Evolutionary conservation across 2,113 vertebrate genomes (phyloP).

Genomic region (Anguilla rostrata): DNA sequence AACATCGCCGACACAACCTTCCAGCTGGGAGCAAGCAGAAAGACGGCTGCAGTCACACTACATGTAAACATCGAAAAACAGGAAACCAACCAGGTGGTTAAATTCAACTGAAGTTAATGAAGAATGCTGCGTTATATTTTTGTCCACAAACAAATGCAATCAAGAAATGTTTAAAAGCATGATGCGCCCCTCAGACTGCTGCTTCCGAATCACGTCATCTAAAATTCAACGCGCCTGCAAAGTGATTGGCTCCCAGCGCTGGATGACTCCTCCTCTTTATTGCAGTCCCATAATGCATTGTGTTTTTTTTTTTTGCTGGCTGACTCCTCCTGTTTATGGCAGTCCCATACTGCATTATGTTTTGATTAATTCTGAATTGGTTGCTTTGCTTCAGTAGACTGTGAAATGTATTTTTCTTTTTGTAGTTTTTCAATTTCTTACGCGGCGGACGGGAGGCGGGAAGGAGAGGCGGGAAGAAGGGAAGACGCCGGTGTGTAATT

Average conservation of each 20-base stretch:
- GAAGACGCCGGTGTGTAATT: neutral
- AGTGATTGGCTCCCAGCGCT: neutral
- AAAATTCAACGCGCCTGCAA: neutral
- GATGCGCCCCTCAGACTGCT: neutral
- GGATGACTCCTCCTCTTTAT: neutral
- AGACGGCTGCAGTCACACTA: neutral
- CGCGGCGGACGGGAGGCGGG: neutral
- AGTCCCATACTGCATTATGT: constrained; percentile 31
- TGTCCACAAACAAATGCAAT: neutral
- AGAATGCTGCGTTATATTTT: neutral
- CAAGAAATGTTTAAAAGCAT: neutral
- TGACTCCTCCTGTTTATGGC: neutral
- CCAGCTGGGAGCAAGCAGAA: neutral
- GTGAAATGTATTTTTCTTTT: constrained; percentile 38
- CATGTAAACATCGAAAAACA: neutral
- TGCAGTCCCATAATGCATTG: constrained; percentile 24
- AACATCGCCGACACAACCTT: neutral
- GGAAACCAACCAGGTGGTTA: neutral
- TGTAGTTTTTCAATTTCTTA: constrained; percentile 22
- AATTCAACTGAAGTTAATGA: neutral
- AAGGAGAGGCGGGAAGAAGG: too few relatives aligned
- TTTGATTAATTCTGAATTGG: constrained; percentile 33
- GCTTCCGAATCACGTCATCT: neutral
- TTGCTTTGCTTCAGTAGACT: constrained; percentile 32
- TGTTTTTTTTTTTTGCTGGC: constrained; percentile 9